Evolutionary conservation across 2,888 invertebrate species (phyloP).

Genomic region (Ophion slaviceki): DNA sequence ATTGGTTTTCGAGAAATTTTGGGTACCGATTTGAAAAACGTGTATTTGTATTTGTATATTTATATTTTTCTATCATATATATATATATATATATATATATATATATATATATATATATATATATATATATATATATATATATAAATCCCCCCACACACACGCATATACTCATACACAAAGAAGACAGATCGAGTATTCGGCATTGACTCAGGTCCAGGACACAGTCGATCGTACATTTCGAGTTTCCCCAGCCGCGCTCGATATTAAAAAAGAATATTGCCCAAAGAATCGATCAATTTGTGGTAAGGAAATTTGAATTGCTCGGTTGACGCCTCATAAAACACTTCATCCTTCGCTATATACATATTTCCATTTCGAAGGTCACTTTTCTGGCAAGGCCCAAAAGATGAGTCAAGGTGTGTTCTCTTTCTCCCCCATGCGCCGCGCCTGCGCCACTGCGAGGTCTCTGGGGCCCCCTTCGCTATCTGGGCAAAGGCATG

Average conservation of each 20-base stretch:
- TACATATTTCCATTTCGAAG: slow-evolving; percentile 44
- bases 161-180: no score
- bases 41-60: no score
- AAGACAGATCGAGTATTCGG: slow-evolving; percentile 3
- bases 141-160: no score
- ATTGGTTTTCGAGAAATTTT: no score
- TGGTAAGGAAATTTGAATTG: neutral
- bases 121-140: no score
- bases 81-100: neutral
- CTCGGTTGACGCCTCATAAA: slow-evolving; percentile 51
- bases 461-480: slow-evolving; percentile 34
- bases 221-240: neutral
- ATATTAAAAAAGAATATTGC: slow-evolving; percentile 43
- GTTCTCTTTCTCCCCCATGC: slow-evolving; percentile 7
- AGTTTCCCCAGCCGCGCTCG: neutral
- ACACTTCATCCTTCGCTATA: slow-evolving; percentile 8
- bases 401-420: slow-evolving; percentile 10
- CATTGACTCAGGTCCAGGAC: slow-evolving; percentile 45
- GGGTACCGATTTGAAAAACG: no score
- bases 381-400: slow-evolving; percentile 20
- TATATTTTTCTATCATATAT: no score
- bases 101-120: neutral
- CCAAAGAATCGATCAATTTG: slow-evolving; percentile 5
- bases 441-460: slow-evolving; percentile 55
- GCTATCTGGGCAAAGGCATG: slow-evolving; percentile 4